Conservation (phyloP, 2,888 invertebrate genomes). For the Syrista parreyssii region DNA sequence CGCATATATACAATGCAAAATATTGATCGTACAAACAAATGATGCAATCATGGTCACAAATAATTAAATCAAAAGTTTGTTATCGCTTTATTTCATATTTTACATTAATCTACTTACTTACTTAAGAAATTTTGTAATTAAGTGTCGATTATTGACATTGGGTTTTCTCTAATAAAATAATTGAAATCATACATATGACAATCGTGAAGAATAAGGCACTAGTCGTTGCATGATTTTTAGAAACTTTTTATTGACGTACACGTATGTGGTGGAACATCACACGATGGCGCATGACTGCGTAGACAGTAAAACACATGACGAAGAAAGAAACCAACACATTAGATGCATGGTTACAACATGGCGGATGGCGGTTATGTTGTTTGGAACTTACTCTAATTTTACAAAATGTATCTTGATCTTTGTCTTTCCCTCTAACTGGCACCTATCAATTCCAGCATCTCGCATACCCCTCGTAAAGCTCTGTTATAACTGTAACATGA, state of each 20-base stretch:
- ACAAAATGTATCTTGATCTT: constrained; percentile 16
- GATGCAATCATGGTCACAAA: too few species aligned
- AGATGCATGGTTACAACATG: constrained; percentile 38
- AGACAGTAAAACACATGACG: background rate
- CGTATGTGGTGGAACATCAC: constrained; percentile 19
- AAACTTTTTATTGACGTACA: constrained; percentile 4
- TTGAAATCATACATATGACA: too few species aligned
- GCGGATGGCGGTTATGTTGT: constrained; percentile 44
- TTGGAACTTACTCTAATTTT: constrained; percentile 46
- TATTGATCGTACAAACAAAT: too few species aligned
- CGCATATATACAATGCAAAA: too few species aligned
- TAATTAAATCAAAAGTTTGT: too few species aligned
- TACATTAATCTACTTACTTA: too few species aligned
- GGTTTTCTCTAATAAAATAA: too few species aligned
- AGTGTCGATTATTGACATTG: too few species aligned
- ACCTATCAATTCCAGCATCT: background rate
- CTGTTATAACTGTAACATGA: too few species aligned
- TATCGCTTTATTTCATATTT: too few species aligned
- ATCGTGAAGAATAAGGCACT: background rate
- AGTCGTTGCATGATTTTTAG: background rate
- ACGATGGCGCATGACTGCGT: constrained; percentile 13
- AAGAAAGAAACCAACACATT: constrained; percentile 10
- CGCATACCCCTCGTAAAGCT: too few species aligned
- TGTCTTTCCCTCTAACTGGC: constrained; percentile 24
- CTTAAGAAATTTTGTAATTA: too few species aligned